Percentiles rank a stretch among this genome's conserved stretches.
phyloP scores from a whole-genome alignment of 2,888 invertebrate species.

The Drosophila silvestris region DNA sequence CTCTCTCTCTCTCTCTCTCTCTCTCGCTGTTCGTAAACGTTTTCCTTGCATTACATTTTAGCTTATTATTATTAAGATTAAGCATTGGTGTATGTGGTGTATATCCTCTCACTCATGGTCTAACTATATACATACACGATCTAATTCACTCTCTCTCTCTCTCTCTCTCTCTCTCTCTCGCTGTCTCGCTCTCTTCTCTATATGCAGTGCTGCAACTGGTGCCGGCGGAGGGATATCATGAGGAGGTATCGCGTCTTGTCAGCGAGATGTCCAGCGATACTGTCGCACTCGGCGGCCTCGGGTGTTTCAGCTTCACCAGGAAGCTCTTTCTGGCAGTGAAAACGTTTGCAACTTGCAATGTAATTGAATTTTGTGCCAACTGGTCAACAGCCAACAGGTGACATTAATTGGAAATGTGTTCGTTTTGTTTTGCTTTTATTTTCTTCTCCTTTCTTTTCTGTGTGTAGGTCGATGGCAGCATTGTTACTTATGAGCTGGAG shows the following conservation, averaged over 20 bases:
- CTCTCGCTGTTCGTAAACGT: not conserved
- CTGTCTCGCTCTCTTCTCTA: not conserved
- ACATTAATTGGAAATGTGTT: constrained; percentile 18
- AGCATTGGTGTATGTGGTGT: no score
- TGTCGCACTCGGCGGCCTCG: constrained; percentile 82
- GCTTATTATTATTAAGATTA: no score
- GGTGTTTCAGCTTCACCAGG: constrained; percentile 83
- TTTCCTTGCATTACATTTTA: no score
- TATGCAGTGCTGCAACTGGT: constrained; percentile 82
- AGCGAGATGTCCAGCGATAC: constrained; percentile 78
- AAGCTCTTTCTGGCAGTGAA: constrained; percentile 82
- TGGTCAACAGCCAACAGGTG: constrained; percentile 6
- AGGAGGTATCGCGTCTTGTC: constrained; percentile 84
- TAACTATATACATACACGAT: not conserved
- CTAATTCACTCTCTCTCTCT: not conserved
- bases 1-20: no score
- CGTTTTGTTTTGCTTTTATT: not conserved
- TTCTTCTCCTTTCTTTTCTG: not conserved
- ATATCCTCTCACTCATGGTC: no score
- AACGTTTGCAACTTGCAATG: not conserved
- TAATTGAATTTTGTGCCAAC: constrained; percentile 1
- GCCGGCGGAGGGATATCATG: constrained; percentile 84
- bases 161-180: not conserved
- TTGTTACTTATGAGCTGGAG: constrained; percentile 87
- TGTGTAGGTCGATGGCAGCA: constrained; percentile 87